phyloP scores from a whole-genome alignment of 2,797 vertebrate species.

The Pyrocephalus nanus region DNA sequence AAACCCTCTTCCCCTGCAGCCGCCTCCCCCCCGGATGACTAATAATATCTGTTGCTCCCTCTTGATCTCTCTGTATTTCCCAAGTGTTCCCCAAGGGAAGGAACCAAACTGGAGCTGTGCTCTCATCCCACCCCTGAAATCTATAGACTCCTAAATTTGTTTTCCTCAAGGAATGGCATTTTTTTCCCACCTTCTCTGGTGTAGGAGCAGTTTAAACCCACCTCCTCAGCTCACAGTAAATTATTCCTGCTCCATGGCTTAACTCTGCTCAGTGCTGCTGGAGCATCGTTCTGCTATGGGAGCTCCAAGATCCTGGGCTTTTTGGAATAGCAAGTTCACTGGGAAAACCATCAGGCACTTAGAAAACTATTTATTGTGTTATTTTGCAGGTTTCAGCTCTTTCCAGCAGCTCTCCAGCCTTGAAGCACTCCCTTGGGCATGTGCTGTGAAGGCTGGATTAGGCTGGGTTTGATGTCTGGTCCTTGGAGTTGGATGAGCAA shows the following conservation, averaged over 20 bases:
- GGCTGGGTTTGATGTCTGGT: background rate
- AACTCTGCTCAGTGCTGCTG: background rate
- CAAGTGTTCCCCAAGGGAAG: background rate
- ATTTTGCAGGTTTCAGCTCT: background rate
- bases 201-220: background rate
- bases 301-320: background rate
- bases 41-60: conserved; percentile 50
- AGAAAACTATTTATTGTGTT: background rate
- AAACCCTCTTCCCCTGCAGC: conserved; percentile 41
- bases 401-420: background rate
- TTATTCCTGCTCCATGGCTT: background rate
- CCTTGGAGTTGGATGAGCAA: background rate
- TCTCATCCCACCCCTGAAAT: background rate
- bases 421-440: background rate
- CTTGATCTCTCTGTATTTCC: conserved; percentile 32
- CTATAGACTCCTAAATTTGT: background rate
- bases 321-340: background rate
- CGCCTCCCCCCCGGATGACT: conserved; percentile 45
- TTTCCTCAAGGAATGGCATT: background rate
- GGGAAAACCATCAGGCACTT: background rate
- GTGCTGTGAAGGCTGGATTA: background rate
- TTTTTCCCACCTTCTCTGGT: background rate
- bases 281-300: background rate
- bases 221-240: background rate
- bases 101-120: background rate